These are phyloP conservation scores for Patagioenas fasciata DNA, from an alignment of 2,113 vertebrate species.

Conservation along the genomic window DNA sequence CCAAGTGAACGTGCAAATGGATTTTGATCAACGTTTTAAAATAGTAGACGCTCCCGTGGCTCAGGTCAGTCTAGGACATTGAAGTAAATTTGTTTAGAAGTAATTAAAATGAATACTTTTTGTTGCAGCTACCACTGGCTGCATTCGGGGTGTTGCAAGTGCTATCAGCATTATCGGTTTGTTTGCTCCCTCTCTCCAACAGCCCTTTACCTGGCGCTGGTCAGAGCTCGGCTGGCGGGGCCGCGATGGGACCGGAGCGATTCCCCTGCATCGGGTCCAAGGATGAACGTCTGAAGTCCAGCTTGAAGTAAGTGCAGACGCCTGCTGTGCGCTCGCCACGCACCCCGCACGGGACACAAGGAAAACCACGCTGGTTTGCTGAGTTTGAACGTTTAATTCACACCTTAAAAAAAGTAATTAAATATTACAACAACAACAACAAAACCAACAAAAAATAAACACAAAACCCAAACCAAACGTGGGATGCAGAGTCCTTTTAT, in stretches of 20 bases:
- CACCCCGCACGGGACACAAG: neutral
- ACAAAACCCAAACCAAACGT: constrained; percentile 36
- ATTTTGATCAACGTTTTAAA: neutral
- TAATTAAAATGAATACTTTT: neutral
- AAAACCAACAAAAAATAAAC: neutral
- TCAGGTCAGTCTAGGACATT: neutral
- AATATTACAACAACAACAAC: constrained; percentile 25
- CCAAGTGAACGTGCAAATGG: neutral
- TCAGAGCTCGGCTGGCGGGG: neutral
- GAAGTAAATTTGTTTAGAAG: neutral
- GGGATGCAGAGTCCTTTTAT: constrained; percentile 54
- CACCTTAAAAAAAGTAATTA: constrained; percentile 34
- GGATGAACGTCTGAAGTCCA: neutral
- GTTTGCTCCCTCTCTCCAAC: neutral
- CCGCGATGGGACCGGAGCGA: neutral
- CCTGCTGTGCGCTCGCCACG: neutral
- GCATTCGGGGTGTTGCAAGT: neutral
- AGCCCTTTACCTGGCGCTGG: neutral
- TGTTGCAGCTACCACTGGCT: neutral
- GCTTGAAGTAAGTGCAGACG: neutral
- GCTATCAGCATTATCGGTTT: neutral
- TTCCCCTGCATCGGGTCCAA: neutral
- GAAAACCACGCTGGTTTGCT: neutral
- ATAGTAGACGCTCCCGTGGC: neutral
- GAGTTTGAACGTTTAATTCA: constrained; percentile 38